Conservation (phyloP, 2,113 vertebrate genomes). For the Typhlomys cinereus region DNA sequence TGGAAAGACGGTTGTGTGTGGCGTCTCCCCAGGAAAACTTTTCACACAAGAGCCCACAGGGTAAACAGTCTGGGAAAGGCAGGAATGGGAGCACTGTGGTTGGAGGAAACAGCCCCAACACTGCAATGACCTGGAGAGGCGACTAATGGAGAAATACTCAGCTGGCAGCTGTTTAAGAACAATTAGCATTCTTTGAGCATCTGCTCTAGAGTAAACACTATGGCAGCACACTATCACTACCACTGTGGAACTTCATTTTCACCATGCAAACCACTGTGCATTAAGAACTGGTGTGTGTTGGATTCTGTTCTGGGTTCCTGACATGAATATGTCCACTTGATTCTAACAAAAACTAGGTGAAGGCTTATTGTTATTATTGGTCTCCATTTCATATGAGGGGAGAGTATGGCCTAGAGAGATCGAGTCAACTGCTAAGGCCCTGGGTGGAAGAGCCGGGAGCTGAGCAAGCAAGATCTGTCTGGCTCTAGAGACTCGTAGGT, state of each 20-base stretch:
- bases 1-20: too few relatives aligned
- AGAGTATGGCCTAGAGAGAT: not conserved
- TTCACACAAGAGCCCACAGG: too few relatives aligned
- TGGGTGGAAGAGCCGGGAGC: not conserved
- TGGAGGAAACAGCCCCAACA: not conserved
- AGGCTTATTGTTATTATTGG: not conserved
- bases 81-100: not conserved
- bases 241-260: not conserved
- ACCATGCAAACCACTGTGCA: not conserved
- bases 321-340: not conserved
- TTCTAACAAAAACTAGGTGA: not conserved
- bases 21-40: too few relatives aligned
- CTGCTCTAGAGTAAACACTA: not conserved
- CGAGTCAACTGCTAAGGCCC: not conserved
- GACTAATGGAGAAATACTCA: not conserved
- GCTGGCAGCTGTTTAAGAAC: not conserved
- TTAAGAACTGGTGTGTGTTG: not conserved
- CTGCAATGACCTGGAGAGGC: not conserved
- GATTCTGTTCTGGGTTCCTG: not conserved
- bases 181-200: constrained; percentile 29
- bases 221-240: not conserved
- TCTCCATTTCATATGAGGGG: not conserved
- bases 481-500: not conserved
- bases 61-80: not conserved
- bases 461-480: not conserved